Base-by-base conservation (phyloP, 2,888 invertebrate genomes). In the Piscicola geometra region DNA sequence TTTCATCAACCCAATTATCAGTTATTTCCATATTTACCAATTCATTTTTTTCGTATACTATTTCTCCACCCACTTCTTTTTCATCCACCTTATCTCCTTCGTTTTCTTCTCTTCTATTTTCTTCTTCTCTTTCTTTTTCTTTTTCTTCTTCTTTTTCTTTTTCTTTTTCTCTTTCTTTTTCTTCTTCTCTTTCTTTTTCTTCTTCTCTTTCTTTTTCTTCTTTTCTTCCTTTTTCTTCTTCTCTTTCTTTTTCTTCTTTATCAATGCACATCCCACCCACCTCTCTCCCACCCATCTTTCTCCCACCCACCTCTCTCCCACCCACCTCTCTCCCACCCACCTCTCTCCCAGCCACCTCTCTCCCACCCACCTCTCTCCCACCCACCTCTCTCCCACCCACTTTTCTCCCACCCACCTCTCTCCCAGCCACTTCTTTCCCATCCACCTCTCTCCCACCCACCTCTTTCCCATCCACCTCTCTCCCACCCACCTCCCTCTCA, bases 141-240 rank as follows among this genome's bases (percentile, higher is more conserved):
- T 64, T 21, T 64, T 21, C 21, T 64, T 64, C 64, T 64, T 21
- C 30, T 64, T 64, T 15, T 21, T 21, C 64, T 21, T 64, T 21
- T 64, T 64, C 21, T 64, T 21, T n/a, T 64, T 21, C 21, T 64
- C 30, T 21, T 64, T 21, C 64, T 64, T 64, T 30, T 64, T 64
- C 64, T 64, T 64, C 64, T 64, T 64, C 64, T 64, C 30, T 64
- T 64, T 64, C 64, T 64, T 64, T n/a, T 64, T 21, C 21, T 64
- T 64, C 21, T 64, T 64, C 30, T 64, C 21, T 64, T 64, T n/a
- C 30, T 64, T 30, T 21, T 64, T n/a, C 30, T 64, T 30, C 30
- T 64, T 30, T 64, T 64, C 64, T 21, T 64, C 64, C 30, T 64
- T 21, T 64, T 21, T 64, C 64, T 64, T 64, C 64, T 64, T 21